Percentiles rank a stretch among this genome's conserved stretches.
Evolutionary conservation across 2,113 vertebrate species (phyloP).

Genomic region (Oceanodroma tethys): DNA sequence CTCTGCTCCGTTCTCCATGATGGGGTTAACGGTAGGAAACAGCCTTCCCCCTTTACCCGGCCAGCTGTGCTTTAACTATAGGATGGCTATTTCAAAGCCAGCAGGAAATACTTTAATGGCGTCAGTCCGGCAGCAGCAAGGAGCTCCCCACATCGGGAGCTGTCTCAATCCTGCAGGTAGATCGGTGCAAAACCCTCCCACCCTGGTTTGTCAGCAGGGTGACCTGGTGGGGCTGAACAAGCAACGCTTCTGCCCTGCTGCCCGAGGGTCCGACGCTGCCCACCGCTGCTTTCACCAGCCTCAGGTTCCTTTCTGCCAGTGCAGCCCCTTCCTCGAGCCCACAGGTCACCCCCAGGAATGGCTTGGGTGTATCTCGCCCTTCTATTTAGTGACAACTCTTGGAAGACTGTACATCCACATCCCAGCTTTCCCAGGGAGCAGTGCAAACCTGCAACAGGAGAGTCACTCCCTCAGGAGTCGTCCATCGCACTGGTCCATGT

Average conservation of each 20-base stretch:
- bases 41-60: background rate
- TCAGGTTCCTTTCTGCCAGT: background rate
- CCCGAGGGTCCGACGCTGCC: rapidly evolving
- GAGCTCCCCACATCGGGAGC: background rate
- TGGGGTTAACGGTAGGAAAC: background rate
- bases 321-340: background rate
- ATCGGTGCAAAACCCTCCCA: background rate
- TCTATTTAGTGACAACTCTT: background rate
- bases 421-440: background rate
- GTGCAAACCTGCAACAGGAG: background rate
- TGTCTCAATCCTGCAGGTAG: background rate
- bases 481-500: rapidly evolving
- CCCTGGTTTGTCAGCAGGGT: background rate
- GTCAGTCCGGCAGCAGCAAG: background rate
- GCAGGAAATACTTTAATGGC: background rate
- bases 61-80: background rate
- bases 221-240: background rate
- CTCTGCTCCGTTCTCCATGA: background rate
- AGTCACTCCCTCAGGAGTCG: background rate
- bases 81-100: background rate
- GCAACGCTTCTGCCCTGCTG: background rate
- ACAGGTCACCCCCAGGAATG: background rate
- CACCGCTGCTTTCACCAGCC: background rate
- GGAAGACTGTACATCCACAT: background rate
- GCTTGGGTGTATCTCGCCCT: background rate